Conservation (phyloP, 1,140 invertebrate genomes). For the Saxidomus purpurata region DNA sequence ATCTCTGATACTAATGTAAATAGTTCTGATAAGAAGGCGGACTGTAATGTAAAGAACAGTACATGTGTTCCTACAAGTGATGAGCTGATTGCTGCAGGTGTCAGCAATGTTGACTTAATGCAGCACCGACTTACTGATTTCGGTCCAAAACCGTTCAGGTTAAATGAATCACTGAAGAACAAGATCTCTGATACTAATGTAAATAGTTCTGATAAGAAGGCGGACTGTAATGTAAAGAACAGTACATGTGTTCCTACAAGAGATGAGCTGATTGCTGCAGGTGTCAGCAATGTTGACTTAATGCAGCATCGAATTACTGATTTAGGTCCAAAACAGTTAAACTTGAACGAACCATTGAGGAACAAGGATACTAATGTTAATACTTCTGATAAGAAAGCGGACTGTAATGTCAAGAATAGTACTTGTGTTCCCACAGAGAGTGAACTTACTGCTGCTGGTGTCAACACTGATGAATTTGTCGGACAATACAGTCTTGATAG, state of each 20-base stretch:
- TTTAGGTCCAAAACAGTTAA: not conserved
- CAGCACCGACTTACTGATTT: not conserved
- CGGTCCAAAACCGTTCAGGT: too few relatives aligned
- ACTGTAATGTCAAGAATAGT: slow-evolving; percentile 6
- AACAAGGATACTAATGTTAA: not conserved
- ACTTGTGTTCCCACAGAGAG: not conserved
- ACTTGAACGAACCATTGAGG: not conserved
- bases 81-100: not conserved
- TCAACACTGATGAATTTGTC: not conserved
- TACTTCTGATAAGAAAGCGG: not conserved
- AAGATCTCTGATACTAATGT: not conserved
- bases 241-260: not conserved
- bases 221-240: not conserved
- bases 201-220: not conserved
- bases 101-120: not conserved
- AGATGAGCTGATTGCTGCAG: not conserved
- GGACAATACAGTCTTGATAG: not conserved
- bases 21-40: not conserved
- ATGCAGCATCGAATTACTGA: not conserved
- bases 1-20: not conserved
- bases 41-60: not conserved
- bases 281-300: not conserved
- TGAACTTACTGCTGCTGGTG: not conserved
- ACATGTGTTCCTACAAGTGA: not conserved
- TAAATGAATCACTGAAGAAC: too few relatives aligned